A percentile compares a stretch with the other conserved stretches of the same genome.
phyloP scores from a whole-genome alignment of 2,888 invertebrate species.

The Ethmia dodecea region DNA sequence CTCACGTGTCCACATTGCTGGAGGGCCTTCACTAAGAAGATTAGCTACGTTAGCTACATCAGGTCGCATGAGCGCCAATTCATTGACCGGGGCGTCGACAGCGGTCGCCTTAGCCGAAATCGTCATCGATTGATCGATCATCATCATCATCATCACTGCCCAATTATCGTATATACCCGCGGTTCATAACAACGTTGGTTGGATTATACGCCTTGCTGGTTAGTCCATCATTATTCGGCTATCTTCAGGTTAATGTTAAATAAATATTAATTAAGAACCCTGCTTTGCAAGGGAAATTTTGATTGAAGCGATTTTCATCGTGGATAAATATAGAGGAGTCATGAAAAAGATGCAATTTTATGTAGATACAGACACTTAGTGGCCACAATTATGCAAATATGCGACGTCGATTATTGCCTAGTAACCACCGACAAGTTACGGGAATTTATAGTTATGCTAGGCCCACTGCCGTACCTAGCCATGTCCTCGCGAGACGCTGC shows the following conservation, averaged over 20 bases:
- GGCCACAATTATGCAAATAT: slow-evolving; percentile 71
- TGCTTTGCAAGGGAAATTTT: slow-evolving; percentile 25
- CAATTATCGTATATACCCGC: too few relatives aligned
- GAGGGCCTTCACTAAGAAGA: too few relatives aligned
- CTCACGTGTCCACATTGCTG: too few relatives aligned
- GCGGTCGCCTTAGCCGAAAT: too few relatives aligned
- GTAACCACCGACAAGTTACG: slow-evolving; percentile 61
- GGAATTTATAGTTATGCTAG: slow-evolving; percentile 52
- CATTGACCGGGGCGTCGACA: too few relatives aligned
- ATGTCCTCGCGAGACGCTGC: slow-evolving; percentile 32
- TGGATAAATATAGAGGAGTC: slow-evolving; percentile 55
- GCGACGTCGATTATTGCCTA: slow-evolving; percentile 62
- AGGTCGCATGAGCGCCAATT: too few relatives aligned
- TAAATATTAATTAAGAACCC: slow-evolving; percentile 36
- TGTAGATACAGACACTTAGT: slow-evolving; percentile 70
- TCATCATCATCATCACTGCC: too few relatives aligned
- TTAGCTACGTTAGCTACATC: too few relatives aligned
- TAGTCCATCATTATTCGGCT: slow-evolving; percentile 18
- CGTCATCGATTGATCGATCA: too few relatives aligned
- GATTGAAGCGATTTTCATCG: slow-evolving; percentile 40
- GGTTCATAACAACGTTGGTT: not conserved
- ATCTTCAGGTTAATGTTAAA: slow-evolving; percentile 29
- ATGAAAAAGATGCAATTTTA: slow-evolving; percentile 70
- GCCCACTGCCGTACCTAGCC: slow-evolving; percentile 30
- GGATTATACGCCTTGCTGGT: not conserved